Evolutionary conservation across 2,797 vertebrate species (phyloP), one percentile per base, ranked within the genome.

Genomic region (Premnoplex brunnescens): DNA sequence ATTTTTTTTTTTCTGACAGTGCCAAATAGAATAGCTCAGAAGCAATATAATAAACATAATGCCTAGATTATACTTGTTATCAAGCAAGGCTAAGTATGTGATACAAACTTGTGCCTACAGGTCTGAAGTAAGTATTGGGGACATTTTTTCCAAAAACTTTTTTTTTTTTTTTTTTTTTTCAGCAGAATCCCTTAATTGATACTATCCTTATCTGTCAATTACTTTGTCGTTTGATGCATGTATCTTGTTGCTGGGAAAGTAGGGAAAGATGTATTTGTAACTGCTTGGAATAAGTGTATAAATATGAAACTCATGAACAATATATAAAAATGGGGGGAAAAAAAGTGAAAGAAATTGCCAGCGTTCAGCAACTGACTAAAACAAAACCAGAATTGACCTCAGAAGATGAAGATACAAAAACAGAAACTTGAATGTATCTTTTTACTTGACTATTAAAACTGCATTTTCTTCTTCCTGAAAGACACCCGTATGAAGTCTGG

Each of bases 321-420:
- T 59, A 6, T 8, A 6, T 24, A 84, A 80, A 71, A 77, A 20
- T 26, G 5, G 21, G 16, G 7, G 23, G 22, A 2, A 3, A 9
- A 8, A 43, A 97, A 96, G 93, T 97, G 96, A 97, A 93, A 92
- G 95, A 96, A 78, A 44, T 49, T 58, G 10, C 16, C 81, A 93
- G 34, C 41, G 76, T 93, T 94, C 72, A 92, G 36, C 68, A 88
- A 85, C 64, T 89, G 87, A 88, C 59, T 95, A 62, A 93, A 97
- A 94, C 69, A 95, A 96, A 96, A 93, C 32, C 43, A 52, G 67
- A 77, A 92, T 15, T 96, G 96, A 95, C 96, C 97, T 97, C 96
- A 84, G 66, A 93, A 93, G 30, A 84, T 90, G 78, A 96, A 91
- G 56, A 78, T 56, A 88, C 44, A 48, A 39, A 96, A 97, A 93